Base-by-base conservation (phyloP, 2,888 invertebrate species). In the Lapara coniferarum region DNA sequence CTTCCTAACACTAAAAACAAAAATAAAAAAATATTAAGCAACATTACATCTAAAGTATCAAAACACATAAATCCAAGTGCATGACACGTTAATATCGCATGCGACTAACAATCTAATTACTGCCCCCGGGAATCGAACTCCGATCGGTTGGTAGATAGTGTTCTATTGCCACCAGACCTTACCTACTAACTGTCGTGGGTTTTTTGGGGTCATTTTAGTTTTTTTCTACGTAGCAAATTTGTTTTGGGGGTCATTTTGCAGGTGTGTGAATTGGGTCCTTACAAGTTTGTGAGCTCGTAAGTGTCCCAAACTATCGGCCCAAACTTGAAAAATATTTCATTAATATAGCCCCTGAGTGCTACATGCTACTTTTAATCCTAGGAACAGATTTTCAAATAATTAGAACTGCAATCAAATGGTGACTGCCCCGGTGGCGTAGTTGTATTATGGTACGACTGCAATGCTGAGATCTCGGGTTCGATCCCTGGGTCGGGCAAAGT, bases 31-130 rank as follows among this genome's bases (percentile, higher is more conserved):
- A 25, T 19, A 19, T 10, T 30, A 52, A 25, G n/a, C n/a, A 53
- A 49, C 25, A 10, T 19, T 37, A 30, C 25, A 66, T 66, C 10
- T 25, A 74, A 88, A 89, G 79, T 80, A 88, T 83, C 90, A 90
- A 92, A 72, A 80, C 73, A 2, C 3, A 52, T 67, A 7, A 6
- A 56, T 66, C 78, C 56, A 12, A 49, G 46, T 77, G 84, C 78
- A 85, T 86, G 85, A 89, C 91, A 90, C 87, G 85, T 89, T 85
- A 83, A 85, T 91, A 91, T 93, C 84, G 93, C 93, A 93, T 92
- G 93, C 88, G 82, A 89, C 90, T 92, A 93, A 93, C 93, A 93
- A 92, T 92, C 91, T 93, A 93, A 92, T 93, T 92, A 91, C 91
- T 84, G 84, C 91, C 88, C 89, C 74, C 88, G 93, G 92, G 93